Evolutionary conservation across 1,140 invertebrate species (phyloP).

Genomic region (Drosophila ananassae): DNA sequence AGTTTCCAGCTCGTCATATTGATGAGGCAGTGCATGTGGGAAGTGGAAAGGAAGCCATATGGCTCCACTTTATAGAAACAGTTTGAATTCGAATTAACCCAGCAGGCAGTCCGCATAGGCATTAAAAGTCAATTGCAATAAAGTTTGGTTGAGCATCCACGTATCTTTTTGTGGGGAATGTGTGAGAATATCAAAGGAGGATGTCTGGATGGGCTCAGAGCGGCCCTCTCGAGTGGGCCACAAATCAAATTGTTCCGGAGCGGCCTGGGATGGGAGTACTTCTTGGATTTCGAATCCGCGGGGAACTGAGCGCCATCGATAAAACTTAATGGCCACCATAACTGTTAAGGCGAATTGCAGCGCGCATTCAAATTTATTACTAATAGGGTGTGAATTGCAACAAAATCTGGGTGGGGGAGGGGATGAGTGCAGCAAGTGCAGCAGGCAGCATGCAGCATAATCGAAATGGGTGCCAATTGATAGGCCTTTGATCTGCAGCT

Average conservation of each 20-base stretch:
- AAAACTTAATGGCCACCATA: slow-evolving; percentile 81
- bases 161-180: slow-evolving; percentile 30
- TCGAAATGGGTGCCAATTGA: slow-evolving; percentile 79
- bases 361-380: slow-evolving; percentile 80
- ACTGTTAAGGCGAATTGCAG: slow-evolving; percentile 67
- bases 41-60: slow-evolving; percentile 40
- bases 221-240: slow-evolving; percentile 66
- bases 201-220: slow-evolving; percentile 37
- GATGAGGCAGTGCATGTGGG: slow-evolving; percentile 24
- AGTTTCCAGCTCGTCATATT: slow-evolving; percentile 38
- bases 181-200: slow-evolving; percentile 77
- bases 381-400: slow-evolving; percentile 81
- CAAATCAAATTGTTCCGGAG: slow-evolving; percentile 66
- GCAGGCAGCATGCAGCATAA: slow-evolving; percentile 73
- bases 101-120: slow-evolving; percentile 63
- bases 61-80: slow-evolving; percentile 65
- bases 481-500: slow-evolving; percentile 73
- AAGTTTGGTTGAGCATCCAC: slow-evolving; percentile 60
- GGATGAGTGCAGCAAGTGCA: slow-evolving; percentile 44
- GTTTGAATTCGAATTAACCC: slow-evolving; percentile 80
- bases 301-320: slow-evolving; percentile 68
- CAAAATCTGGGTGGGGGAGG: slow-evolving; percentile 5
- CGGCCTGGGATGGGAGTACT: not conserved
- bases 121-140: slow-evolving; percentile 82
- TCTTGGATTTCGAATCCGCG: slow-evolving; percentile 3